Evolutionary conservation across 64 coral and sea anemone species (phyloP).

Genomic region (Acropora yongei): DNA sequence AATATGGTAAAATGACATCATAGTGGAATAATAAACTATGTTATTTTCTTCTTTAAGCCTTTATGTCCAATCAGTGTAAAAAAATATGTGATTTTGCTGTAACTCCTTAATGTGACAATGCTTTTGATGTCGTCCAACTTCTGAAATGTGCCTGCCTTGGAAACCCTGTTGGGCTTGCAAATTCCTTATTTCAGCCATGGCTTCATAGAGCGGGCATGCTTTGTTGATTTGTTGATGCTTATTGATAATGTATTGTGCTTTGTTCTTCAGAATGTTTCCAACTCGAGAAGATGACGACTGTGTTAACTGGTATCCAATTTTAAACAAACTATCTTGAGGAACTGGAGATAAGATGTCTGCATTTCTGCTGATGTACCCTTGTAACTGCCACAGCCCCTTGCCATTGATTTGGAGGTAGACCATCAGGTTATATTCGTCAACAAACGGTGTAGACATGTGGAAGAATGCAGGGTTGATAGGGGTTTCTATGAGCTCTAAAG

Average conservation of each 20-base stretch:
- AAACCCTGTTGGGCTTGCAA: not conserved
- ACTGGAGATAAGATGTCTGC: conserved; percentile 1
- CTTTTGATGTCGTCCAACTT: conserved; percentile 2
- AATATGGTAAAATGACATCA: no score
- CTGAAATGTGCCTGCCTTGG: not conserved
- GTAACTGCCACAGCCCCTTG: not conserved
- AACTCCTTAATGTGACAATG: conserved; percentile 2
- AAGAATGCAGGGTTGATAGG: conserved; percentile 12
- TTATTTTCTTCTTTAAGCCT: not conserved
- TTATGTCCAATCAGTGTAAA: not conserved
- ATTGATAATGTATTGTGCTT: not conserved
- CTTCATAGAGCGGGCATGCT: not conserved
- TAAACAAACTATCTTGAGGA: conserved; percentile 1
- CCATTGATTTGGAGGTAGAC: conserved; percentile 10
- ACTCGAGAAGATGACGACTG: conserved; percentile 32
- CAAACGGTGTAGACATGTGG: conserved; percentile 18
- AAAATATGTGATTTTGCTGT: not conserved
- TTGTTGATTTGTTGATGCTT: not conserved
- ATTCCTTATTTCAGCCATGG: conserved; percentile 3
- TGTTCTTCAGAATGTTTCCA: conserved; percentile 27
- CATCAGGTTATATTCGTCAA: conserved; percentile 4
- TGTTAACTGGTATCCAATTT: conserved; percentile 25
- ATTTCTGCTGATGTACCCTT: conserved; percentile 22
- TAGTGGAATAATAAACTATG: not conserved
- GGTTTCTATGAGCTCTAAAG: not conserved